Evolutionary conservation across 1,140 invertebrate genomes (phyloP).

Genomic region (Drosophila tristis): DNA sequence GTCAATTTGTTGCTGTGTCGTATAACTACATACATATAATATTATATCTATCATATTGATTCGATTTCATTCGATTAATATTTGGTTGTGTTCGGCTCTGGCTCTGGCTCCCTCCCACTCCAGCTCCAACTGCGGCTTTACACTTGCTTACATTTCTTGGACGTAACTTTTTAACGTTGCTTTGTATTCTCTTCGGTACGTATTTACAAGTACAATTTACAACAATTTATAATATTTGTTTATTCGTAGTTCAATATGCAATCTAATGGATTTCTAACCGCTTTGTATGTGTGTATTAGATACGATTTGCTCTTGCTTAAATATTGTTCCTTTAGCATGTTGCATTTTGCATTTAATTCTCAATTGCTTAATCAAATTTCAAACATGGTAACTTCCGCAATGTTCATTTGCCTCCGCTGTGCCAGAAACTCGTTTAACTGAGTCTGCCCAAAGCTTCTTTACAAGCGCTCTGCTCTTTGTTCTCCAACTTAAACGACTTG

Average conservation of each 20-base stretch:
- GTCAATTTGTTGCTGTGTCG: slow-evolving; percentile 37
- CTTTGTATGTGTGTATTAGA: slow-evolving; percentile 67
- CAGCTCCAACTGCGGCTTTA: slow-evolving; percentile 14
- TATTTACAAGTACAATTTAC: slow-evolving; percentile 82
- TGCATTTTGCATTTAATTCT: slow-evolving; percentile 61
- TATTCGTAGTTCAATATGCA: slow-evolving; percentile 46
- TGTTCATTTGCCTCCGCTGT: slow-evolving; percentile 53
- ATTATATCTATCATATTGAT: slow-evolving; percentile 48
- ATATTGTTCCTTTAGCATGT: slow-evolving; percentile 56
- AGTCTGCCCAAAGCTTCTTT: slow-evolving; percentile 43
- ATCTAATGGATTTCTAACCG: slow-evolving; percentile 51
- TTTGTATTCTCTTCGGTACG: slow-evolving; percentile 72
- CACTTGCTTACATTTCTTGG: slow-evolving; percentile 56
- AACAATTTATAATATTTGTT: slow-evolving; percentile 66
- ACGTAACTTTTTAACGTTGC: slow-evolving; percentile 79
- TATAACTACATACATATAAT: slow-evolving; percentile 37
- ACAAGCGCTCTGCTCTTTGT: slow-evolving; percentile 45
- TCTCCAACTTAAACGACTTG: slow-evolving; percentile 22
- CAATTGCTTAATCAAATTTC: slow-evolving; percentile 65
- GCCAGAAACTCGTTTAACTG: slow-evolving; percentile 27
- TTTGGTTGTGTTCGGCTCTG: slow-evolving; percentile 59
- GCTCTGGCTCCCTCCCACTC: background rate
- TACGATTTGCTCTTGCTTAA: slow-evolving; percentile 71
- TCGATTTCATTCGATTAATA: slow-evolving; percentile 38
- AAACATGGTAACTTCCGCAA: slow-evolving; percentile 39